Base-by-base conservation (phyloP, 2,113 vertebrate genomes). In the Ellobius talpinus region DNA sequence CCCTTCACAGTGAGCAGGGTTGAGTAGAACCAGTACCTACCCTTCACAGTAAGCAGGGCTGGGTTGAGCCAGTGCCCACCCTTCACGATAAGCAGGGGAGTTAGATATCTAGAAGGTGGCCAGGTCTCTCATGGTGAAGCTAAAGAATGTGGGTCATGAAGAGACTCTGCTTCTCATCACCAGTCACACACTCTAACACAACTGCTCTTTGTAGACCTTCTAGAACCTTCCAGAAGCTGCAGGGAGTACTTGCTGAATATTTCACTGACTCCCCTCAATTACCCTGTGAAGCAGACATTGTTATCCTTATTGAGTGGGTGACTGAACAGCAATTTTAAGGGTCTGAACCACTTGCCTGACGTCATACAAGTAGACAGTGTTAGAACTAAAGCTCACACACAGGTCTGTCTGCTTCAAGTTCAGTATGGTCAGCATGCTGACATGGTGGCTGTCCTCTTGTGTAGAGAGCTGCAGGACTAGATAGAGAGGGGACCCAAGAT, bases 111-210 rank as follows among this genome's bases (percentile, higher is more conserved):
- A 21, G 55, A 4, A 21, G 1, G 47, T 0, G 14, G 24, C 29
- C 21, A 17, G 0, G 3, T 14, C 39, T 74, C n/a, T 12, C 0
- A 3, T n/a, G n/a, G 21, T 52, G 0, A 3, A 82, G 29, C 24
- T 87, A 6, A 81, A 68, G 66, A 50, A 10, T 19, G 24, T 36
- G 66, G 24, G 42, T 47, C 9, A 0, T 3, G 45, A 58, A 42
- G 47, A 66, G 9, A 9, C 7, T 31, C 2, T 16, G 1, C 7
- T 77, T 33, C 66, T 11, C 33, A 17, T 21, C 5, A 65, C 36
- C 55, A 39, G 42, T 29, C 50, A 21, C 14, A 14, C 29, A 19
- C 21, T 23, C 39, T 61, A 81, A 45, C 65, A 23, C 21, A 23
- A 13, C 47, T 50, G 5, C 31, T 42, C 13, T 81, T 78, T 84